A percentile compares a stretch with the other conserved stretches of the same genome.
These are phyloP conservation scores for Tetropium fuscum DNA, from an alignment of 2,888 invertebrate species.

Conservation along the genomic window DNA sequence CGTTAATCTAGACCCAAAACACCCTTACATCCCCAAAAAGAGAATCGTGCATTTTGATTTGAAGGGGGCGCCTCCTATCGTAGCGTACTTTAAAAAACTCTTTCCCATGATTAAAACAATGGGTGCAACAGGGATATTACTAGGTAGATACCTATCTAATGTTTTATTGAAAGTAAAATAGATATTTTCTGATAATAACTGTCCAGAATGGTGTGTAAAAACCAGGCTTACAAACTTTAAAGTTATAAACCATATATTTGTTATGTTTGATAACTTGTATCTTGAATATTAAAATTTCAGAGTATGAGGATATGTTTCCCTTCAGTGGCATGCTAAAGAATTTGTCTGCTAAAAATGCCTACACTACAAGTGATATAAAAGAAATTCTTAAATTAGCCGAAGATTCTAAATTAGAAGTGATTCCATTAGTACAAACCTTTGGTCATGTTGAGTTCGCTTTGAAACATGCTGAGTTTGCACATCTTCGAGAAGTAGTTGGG, in stretches of 20 bases:
- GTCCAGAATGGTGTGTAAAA: too few species aligned
- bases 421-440: slow-evolving; percentile 85
- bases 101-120: slow-evolving; percentile 71
- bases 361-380: slow-evolving; percentile 68
- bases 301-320: slow-evolving; percentile 89
- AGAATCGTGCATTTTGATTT: slow-evolving; percentile 81
- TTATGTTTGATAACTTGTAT: too few species aligned
- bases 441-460: slow-evolving; percentile 87
- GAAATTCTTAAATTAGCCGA: slow-evolving; percentile 72
- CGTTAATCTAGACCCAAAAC: slow-evolving; percentile 62
- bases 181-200: too few species aligned
- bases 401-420: slow-evolving; percentile 73
- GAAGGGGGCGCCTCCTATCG: slow-evolving; percentile 81
- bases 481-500: slow-evolving; percentile 75
- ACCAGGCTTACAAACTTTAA: not conserved
- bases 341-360: slow-evolving; percentile 72
- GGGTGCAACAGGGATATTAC: slow-evolving; percentile 77
- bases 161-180: too few species aligned
- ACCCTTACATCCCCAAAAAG: slow-evolving; percentile 67
- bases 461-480: slow-evolving; percentile 73
- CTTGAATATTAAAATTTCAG: slow-evolving; percentile 63
- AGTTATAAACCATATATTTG: not conserved
- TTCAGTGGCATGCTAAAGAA: slow-evolving; percentile 72
- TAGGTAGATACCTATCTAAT: slow-evolving; percentile 55
- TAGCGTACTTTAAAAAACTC: slow-evolving; percentile 71